Percentiles rank a stretch among this genome's conserved stretches.
Evolutionary conservation across 2,113 vertebrate species (phyloP).

Genomic region (Podarcis cretensis): DNA sequence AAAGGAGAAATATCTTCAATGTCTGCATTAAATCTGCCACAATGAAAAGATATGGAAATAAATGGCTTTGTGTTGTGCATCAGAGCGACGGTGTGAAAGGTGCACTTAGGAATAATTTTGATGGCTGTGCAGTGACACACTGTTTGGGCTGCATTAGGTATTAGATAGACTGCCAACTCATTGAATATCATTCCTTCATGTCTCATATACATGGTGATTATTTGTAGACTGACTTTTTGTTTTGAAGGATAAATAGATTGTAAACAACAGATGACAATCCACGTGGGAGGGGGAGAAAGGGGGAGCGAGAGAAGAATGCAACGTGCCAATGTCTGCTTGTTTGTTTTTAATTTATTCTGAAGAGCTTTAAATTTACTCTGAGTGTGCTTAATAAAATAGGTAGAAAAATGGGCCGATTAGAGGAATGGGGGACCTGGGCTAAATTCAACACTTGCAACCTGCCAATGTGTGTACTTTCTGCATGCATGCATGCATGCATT

Average conservation of each 20-base stretch:
- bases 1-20: background rate
- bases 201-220: background rate
- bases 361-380: background rate
- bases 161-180: background rate
- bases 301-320: background rate
- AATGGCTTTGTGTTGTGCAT: conserved; percentile 8
- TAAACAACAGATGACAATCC: conserved; percentile 22
- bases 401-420: background rate
- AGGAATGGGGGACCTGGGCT: background rate
- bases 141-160: background rate
- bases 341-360: background rate
- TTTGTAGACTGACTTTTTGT: conserved; percentile 4
- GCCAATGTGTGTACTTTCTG: background rate
- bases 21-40: conserved; percentile 4
- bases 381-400: background rate
- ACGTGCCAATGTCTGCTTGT: background rate
- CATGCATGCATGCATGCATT: no score
- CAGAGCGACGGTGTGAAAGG: background rate
- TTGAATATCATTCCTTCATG: conserved; percentile 4
- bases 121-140: background rate
- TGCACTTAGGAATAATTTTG: background rate
- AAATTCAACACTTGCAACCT: background rate
- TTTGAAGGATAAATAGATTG: conserved; percentile 17
- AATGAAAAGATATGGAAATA: background rate
- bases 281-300: background rate